Evolutionary conservation across 37 sponge, comb jelly and placozoan genomes (phyloP).

Genomic region (Agelas oroides): DNA sequence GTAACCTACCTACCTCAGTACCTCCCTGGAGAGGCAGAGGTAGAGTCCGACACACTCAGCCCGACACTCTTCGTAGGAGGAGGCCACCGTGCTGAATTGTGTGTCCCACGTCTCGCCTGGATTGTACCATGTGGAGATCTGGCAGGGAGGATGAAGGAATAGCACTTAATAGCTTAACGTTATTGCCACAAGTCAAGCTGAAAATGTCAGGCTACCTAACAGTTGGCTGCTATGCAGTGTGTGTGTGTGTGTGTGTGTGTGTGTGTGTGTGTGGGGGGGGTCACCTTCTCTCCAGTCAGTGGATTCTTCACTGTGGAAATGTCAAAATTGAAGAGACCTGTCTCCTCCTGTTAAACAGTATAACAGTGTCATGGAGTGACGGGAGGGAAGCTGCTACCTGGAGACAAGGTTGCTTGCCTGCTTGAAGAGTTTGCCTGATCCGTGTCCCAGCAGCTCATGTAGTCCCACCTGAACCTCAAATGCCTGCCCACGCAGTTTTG

Average conservation of each 20-base stretch:
- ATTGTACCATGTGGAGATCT: conserved; percentile 84
- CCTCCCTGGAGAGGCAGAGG: conserved; percentile 74
- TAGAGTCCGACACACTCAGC: conserved; percentile 96
- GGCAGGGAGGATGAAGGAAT: not conserved
- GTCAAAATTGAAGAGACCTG: conserved; percentile 87
- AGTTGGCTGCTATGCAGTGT: not conserved
- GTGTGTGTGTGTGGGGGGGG: not conserved
- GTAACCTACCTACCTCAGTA: conserved; percentile 68
- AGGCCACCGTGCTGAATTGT: conserved; percentile 72
- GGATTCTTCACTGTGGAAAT: conserved; percentile 68
- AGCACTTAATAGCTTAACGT: not conserved
- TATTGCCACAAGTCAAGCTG: not conserved
- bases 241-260: not conserved
- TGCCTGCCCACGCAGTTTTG: conserved; percentile 59
- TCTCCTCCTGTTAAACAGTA: conserved; percentile 57
- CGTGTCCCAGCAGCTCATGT: conserved; percentile 92
- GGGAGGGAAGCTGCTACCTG: not conserved
- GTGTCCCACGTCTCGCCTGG: conserved; percentile 87
- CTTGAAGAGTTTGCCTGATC: conserved; percentile 84
- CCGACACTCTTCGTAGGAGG: conserved; percentile 92
- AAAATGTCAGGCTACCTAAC: no score
- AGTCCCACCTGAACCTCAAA: conserved; percentile 97
- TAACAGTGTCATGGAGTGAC: no score
- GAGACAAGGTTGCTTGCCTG: conserved; percentile 35
- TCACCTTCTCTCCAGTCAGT: conserved; percentile 80